Evolutionary conservation across 2,888 invertebrate species (phyloP), one percentile per base, ranked within the genome.

Genomic region (Pycnomerus fuliginosus): DNA sequence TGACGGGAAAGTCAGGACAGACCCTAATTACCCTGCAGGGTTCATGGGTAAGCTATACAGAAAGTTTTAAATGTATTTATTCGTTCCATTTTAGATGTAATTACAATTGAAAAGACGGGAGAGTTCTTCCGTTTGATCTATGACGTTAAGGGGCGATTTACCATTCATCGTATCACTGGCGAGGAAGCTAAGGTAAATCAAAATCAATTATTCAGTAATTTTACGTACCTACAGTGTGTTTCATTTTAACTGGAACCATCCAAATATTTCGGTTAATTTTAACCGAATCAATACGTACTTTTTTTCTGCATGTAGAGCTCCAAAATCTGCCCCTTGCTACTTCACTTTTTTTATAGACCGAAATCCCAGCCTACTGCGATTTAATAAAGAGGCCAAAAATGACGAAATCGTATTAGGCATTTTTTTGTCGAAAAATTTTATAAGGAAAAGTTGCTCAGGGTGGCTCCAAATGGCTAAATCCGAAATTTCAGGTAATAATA

Each of bases 71-170:
- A 20, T 7, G 8, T 20, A 20, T 20, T 20, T 7, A 20, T 42
- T 22, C 34, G 5, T 34, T 25, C 33, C 48, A 39, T 80, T 82
- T 2, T 74, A 98, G 98, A 99, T 88, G 98, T 99, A 48, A 86
- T 99, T 55, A 88, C 90, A 45, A 98, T 99, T 76, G 97, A 99
- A 67, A 97, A 95, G 77, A 99, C 98, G 48, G 90, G 89, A 62
- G 98, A 99, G 77, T 84, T 89, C 73, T 99, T 99, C 86, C 84
- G 99, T 58, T 79, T 99, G 60, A 90, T 99, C 69, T 99, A 98
- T 74, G 99, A 99, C 74, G 94, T 97, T 27, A 99, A 99, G 76
- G 99, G 99, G 50, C 84, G 99, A 64, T 99, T 97, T 76, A 89
- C 93, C 57, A 89, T 97, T 56, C 99, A 99, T 74, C 85, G 98